These are phyloP conservation scores for Macroramphosus scolopax DNA, from an alignment of 2,797 vertebrate genomes.

Conservation along the genomic window DNA sequence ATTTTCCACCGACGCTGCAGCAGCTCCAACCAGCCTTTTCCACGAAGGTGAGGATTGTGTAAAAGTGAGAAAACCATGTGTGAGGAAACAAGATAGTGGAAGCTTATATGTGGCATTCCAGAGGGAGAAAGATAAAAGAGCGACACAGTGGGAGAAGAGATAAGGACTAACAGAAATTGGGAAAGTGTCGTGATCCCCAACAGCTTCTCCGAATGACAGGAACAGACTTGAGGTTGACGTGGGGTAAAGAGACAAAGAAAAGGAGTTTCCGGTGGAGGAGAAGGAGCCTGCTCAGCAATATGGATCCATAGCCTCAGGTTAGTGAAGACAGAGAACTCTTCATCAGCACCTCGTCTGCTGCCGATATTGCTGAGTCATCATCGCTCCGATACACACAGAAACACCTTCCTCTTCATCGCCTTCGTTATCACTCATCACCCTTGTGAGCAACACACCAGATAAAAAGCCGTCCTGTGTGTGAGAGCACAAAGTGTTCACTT, in stretches of 20 bases:
- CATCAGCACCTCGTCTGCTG: slow-evolving; percentile 68
- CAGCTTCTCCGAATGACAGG: slow-evolving; percentile 33
- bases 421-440: slow-evolving; percentile 38
- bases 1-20: too few relatives aligned
- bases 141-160: slow-evolving; percentile 21
- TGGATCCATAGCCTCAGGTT: slow-evolving; percentile 72
- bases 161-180: slow-evolving; percentile 18
- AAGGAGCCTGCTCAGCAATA: slow-evolving; percentile 69
- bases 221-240: slow-evolving; percentile 40
- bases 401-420: slow-evolving; percentile 21
- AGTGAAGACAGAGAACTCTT: slow-evolving; percentile 69
- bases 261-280: slow-evolving; percentile 55
- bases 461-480: slow-evolving; percentile 3
- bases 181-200: not conserved
- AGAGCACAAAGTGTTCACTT: slow-evolving; percentile 17
- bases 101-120: slow-evolving; percentile 9
- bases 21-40: too few relatives aligned
- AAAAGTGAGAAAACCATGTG: not conserved
- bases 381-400: slow-evolving; percentile 17
- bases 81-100: slow-evolving; percentile 29
- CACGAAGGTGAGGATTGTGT: too few relatives aligned
- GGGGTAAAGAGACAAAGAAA: slow-evolving; percentile 58
- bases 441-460: slow-evolving; percentile 9
- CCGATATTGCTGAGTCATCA: slow-evolving; percentile 73
- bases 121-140: slow-evolving; percentile 32